Base-by-base conservation (phyloP, 2,797 vertebrate genomes). In the Moxostoma hubbsi region DNA sequence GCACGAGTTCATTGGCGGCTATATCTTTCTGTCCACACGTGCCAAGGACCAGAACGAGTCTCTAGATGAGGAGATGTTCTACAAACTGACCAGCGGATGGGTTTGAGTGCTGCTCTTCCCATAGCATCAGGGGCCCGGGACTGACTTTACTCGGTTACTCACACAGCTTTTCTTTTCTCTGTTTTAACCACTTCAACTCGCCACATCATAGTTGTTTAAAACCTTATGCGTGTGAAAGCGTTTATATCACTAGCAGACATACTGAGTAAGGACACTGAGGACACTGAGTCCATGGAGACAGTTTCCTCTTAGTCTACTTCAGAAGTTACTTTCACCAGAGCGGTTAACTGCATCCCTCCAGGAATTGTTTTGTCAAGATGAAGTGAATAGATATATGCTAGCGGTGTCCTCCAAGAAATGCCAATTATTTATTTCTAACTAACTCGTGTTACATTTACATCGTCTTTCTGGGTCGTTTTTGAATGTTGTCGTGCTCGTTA, bases 11-110 rank as follows among this genome's bases (percentile, higher is more conserved):
- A 99, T 99, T 1, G 97, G 97, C 0, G 98, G 97, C 78, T 99
- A 99, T 93, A 99, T 99, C 90, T 99, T 99, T 91, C 87, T 99
- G 85, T 99, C 97, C 9, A 99, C 97, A 0, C 94, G 98, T 0
- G 97, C 98, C 46, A 99, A 99, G 91, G 97, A 99, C 91, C 97
- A 99, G 93, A 99, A 99, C 10, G 98, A 99, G 91, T 98, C 97
- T 81, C 92, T 99, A 84, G 98, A 99, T 0, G 98, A 99, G 88
- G 98, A 99, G 93, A 99, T 99, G 97, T 99, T 99, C 94, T 99
- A 98, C 92, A 99, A 99, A 94, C 96, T 99, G 86, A 99, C 97
- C 89, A 98, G 98, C 0, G 98, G 97, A 70, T 99, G 98, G 97
- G 94, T 98, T 89, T 99, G 95, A 99, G 84, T 85, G 5, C 75